Evolutionary conservation across 2,888 invertebrate species (phyloP), one percentile per base, ranked within the genome.

Genomic region (Drosophila koepferae): DNA sequence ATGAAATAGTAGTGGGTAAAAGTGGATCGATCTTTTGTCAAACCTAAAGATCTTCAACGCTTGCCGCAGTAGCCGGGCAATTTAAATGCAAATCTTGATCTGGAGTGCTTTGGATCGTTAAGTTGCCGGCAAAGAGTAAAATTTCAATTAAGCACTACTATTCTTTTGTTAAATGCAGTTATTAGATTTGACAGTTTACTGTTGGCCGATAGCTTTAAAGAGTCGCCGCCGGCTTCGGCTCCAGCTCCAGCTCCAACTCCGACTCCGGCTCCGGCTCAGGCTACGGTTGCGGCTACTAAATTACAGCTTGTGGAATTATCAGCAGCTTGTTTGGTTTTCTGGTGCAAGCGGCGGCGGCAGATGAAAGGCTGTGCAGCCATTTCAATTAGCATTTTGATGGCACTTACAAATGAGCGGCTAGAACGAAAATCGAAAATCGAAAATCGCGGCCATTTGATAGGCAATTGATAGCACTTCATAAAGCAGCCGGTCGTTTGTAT

Each of bases 321-420:
- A 67, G 77, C 66, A 72, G 77, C 65, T 80, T 80, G 77, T 81
- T 84, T 81, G 82, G 74, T 70, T 85, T 90, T 87, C 77, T 85
- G 79, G 85, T 85, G 81, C 91, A 77, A n/a, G 60, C 58, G 72
- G 74, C 90, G 90, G 81, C 67, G n/a, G 14, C 7, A 90, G 86
- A 88, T 90, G 77, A 88, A 90, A 90, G 81, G 61, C 73, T 48
- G 36, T 34, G 34, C 59, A 71, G 56, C 69, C 61, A 86, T 86
- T 82, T 82, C 89, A 91, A 89, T 89, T 91, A 89, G 82, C 91
- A 89, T 89, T 86, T 89, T 90, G 89, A 91, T 89, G 89, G 75
- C 77, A 78, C 64, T 75, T 34, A 89, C 89, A 86, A 82, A 85
- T 84, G 77, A 84, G 82, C 74, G 72, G 72, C 72, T 76, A 87